Base-by-base conservation (phyloP, 1,140 invertebrate species). In the Nixonia krombeini region DNA sequence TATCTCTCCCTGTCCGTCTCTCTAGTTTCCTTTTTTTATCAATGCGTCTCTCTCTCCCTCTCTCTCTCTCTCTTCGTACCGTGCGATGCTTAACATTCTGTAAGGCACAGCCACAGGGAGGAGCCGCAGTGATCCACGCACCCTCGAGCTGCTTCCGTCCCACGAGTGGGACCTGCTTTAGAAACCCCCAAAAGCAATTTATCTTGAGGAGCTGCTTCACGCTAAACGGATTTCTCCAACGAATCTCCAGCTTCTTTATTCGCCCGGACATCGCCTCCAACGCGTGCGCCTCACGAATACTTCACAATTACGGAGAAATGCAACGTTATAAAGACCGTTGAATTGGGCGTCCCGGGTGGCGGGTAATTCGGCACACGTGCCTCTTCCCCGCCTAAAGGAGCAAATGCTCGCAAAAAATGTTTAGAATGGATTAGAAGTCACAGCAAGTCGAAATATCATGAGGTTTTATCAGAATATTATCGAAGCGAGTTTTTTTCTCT, bases 101-200 rank as follows among this genome's bases (percentile, higher is more conserved):
- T 47, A 40, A 52, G 41, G 35, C 37, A 49, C 41, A 16, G 37
- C 41, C 25, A 6, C 4, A 13, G 33, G n/a, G 44, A 49, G 37
- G 50, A 40, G 28, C 7, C 56, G 56, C 59, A 63, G 56, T 56
- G 50, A 63, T 56, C 29, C 59, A 46, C 37, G 42, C 52, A 51
- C 52, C 53, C 62, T 58, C 45, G 31, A 61, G 51, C 46, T 17
- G 26, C 51, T 52, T 46, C 33, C 40, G 33, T 44, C 46, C 35
- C 46, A 42, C 51, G n/a, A 61, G 52, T 62, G 41, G 38, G 52
- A 68, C 37, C 64, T 44, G 64, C 64, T 59, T 56, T 61, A 45
- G 45, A 56, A 67, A 67, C 59, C 56, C 56, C 52, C 37, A 56
- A 56, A 67, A 61, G 56, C 56, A 56, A 56, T 55, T 53, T 59